phyloP scores from a whole-genome alignment of 2,888 invertebrate species.

The Allacma fusca region DNA sequence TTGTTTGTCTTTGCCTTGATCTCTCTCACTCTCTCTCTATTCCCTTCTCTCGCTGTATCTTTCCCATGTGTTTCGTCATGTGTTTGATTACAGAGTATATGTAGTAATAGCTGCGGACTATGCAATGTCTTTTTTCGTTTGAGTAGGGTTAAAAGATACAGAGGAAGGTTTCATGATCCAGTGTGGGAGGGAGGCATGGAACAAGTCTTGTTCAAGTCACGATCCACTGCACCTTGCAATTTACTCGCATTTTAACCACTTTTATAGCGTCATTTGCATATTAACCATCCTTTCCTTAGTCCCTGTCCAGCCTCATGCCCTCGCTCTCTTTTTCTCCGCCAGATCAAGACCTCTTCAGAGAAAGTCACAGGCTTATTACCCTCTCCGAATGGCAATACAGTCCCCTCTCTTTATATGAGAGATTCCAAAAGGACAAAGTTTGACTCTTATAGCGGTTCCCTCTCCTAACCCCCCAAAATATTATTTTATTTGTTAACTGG shows the following conservation, averaged over 20 bases:
- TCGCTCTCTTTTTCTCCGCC: not conserved
- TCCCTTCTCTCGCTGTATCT: not conserved
- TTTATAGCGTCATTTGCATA: constrained; percentile 9
- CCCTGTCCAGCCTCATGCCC: not conserved
- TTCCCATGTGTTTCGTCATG: constrained; percentile 14
- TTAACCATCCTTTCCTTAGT: not conserved
- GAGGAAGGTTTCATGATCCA: constrained; percentile 11
- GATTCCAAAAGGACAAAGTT: too few relatives aligned
- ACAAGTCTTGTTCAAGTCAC: constrained; percentile 11
- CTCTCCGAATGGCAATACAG: too few relatives aligned
- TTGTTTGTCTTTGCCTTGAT: not conserved
- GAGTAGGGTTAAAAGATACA: not conserved
- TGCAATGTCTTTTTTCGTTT: not conserved
- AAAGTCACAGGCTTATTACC: not conserved
- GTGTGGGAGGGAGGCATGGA: constrained; percentile 13
- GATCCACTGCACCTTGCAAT: constrained; percentile 12
- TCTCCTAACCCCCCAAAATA: too few relatives aligned
- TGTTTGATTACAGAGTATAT: too few relatives aligned
- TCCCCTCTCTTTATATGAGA: too few relatives aligned
- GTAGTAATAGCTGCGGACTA: not conserved
- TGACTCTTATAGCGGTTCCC: too few relatives aligned
- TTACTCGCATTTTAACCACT: constrained; percentile 12
- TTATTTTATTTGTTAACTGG: too few relatives aligned
- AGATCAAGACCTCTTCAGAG: not conserved
- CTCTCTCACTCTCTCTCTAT: not conserved